phyloP scores from a whole-genome alignment of 2,113 vertebrate genomes.

The Xenopus borealis region DNA sequence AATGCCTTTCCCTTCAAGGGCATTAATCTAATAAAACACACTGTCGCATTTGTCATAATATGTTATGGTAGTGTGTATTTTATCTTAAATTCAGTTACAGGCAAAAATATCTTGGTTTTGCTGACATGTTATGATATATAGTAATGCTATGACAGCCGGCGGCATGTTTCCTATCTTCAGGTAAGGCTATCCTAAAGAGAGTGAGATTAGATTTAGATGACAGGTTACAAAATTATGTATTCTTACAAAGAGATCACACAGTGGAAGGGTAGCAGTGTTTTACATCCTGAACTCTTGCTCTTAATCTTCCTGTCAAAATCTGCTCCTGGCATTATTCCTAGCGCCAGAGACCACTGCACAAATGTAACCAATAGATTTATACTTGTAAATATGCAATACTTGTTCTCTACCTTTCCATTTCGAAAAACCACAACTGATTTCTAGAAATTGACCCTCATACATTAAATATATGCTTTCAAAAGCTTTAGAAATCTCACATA shows the following conservation, averaged over 20 bases:
- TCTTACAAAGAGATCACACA: neutral
- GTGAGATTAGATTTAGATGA: slow-evolving; percentile 9
- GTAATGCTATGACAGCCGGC: neutral
- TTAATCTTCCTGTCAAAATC: slow-evolving; percentile 2
- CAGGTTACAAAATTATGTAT: slow-evolving; percentile 1
- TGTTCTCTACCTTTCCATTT: no score
- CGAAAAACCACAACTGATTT: no score
- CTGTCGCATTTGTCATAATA: neutral
- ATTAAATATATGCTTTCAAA: no score
- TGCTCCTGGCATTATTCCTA: neutral
- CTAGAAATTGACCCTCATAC: no score
- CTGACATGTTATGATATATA: slow-evolving; percentile 1
- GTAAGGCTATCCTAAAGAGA: neutral
- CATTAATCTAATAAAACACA: no score
- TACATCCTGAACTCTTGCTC: neutral
- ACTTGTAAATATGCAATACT: neutral
- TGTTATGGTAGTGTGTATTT: neutral
- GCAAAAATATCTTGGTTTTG: neutral
- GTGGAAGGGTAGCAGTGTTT: neutral
- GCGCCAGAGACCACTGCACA: no score
- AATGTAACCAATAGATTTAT: no score
- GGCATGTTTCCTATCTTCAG: neutral
- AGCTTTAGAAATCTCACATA: no score
- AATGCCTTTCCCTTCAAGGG: no score
- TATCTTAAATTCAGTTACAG: neutral